Percentiles rank a stretch among this genome's conserved stretches.
These are phyloP conservation scores for Cerceris ruficornis DNA, from an alignment of 2,888 invertebrate species.

Conservation along the genomic window DNA sequence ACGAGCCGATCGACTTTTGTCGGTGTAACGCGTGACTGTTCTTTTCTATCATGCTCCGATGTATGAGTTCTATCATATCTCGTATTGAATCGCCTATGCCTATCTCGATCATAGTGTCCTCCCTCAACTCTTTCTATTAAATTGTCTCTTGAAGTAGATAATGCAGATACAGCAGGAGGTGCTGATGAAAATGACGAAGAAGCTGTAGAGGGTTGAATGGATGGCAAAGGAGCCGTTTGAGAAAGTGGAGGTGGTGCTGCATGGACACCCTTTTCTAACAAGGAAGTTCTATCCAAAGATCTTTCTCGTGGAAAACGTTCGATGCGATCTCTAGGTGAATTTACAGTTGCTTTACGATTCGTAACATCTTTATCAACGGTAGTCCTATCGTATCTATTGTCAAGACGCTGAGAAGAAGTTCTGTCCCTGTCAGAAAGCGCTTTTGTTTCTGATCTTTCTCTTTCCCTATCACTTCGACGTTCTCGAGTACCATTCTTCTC, in stretches of 20 bases:
- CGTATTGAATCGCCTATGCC: conserved; percentile 67
- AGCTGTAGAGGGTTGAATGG: conserved; percentile 45
- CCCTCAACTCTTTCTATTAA: conserved; percentile 71
- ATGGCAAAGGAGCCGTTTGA: conserved; percentile 50
- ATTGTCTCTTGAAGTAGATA: conserved; percentile 69
- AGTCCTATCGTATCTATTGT: conserved; percentile 71
- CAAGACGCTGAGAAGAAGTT: conserved; percentile 67
- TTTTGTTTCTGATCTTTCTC: conserved; percentile 69
- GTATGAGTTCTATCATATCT: conserved; percentile 68
- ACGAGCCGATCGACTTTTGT: conserved; percentile 72
- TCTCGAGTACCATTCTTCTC: conserved; percentile 71
- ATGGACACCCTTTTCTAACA: conserved; percentile 57
- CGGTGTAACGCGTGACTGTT: conserved; percentile 65
- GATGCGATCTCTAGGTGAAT: conserved; percentile 81
- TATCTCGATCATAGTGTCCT: conserved; percentile 69
- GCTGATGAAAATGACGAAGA: conserved; percentile 55
- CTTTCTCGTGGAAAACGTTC: conserved; percentile 83
- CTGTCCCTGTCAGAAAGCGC: conserved; percentile 60
- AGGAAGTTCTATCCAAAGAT: conserved; percentile 82
- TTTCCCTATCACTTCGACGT: conserved; percentile 72
- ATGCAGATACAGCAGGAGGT: conserved; percentile 41
- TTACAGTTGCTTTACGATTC: conserved; percentile 73
- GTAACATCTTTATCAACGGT: conserved; percentile 71
- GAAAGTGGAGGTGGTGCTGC: conserved; percentile 35
- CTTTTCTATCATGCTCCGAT: conserved; percentile 73